Conservation (phyloP, 2,888 invertebrate genomes). For the Melinaea marsaeus region DNA sequence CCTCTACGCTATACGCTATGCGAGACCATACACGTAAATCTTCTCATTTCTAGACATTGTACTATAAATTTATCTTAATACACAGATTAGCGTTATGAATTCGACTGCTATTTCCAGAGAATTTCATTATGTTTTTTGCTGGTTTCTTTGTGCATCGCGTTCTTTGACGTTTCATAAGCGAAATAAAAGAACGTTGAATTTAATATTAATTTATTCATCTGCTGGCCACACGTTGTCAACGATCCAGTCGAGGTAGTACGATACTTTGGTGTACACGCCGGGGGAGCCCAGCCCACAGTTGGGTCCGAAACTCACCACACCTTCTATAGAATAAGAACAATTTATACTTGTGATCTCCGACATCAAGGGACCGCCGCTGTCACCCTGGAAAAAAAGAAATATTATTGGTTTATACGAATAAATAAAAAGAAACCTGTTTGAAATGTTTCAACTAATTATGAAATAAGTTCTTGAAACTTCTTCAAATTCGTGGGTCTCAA, state of each 20-base stretch:
- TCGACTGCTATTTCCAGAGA: too few relatives aligned
- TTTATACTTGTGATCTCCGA: not conserved
- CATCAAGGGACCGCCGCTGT: constrained; percentile 36
- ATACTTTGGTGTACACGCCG: constrained; percentile 24
- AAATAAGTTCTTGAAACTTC: too few relatives aligned
- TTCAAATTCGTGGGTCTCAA: too few relatives aligned
- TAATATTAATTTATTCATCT: constrained; percentile 9
- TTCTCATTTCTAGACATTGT: too few relatives aligned
- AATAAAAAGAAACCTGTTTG: too few relatives aligned
- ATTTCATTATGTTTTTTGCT: too few relatives aligned
- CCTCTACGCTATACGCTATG: too few relatives aligned
- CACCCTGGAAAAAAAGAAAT: constrained; percentile 29
- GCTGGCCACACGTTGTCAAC: constrained; percentile 27
- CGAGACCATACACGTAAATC: too few relatives aligned
- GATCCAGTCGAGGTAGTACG: constrained; percentile 30
- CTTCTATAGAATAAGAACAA: constrained; percentile 26
- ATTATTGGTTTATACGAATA: not conserved
- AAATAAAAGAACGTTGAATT: constrained; percentile 6
- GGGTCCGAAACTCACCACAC: constrained; percentile 29
- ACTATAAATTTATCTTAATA: too few relatives aligned
- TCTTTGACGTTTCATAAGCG: not conserved
- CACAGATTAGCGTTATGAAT: too few relatives aligned
- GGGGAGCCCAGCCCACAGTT: constrained; percentile 20
- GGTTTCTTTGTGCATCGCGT: too few relatives aligned
- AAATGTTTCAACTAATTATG: too few relatives aligned